Evolutionary conservation across 2,113 vertebrate species (phyloP), one percentile per base, ranked within the genome.

Genomic region (Rhinoderma darwinii): DNA sequence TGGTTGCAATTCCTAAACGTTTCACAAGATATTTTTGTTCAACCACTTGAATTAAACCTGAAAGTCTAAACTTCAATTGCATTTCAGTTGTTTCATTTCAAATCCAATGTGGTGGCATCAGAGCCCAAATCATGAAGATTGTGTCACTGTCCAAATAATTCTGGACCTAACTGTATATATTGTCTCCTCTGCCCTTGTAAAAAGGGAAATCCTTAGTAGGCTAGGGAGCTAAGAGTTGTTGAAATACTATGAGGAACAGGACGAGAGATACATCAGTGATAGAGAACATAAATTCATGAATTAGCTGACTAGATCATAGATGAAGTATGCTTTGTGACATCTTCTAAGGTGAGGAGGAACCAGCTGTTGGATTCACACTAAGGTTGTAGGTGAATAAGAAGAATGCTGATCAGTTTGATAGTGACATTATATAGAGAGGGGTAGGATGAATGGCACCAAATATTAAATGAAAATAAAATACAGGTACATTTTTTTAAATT

Each of bases 201-300:
- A 78, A 78, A 78, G 76, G 50, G 76, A 78, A 54, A 54, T 35
- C 22, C 47, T 78, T 78, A 78, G 47, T 78, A 54, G 47, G 11
- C 76, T 54, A 2, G 76, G 47, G 76, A 78, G 37, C 50, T 35
- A 10, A 22, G 76, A 35, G 30, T 30, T 22, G 2, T 56, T 54
- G 76, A 18, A 56, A 78, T 54, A 78, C 6, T 5, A 56, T 4
- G 4, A 78, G 32, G 50, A 78, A 32, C 75, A 22, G 44, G 44
- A 30, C n/a, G 35, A 27, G 75, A 27, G 37, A 72, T 10, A 72
- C 35, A 41, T 72, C 35, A 72, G 37, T 39, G 17, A 41, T 22
- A 25, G 37, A 72, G 35, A 72, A 72, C 35, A 70, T 70, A 41
- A 41, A 72, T 72, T 20, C 39, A 41, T 72, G 12, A 72, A 72